phyloP scores from a whole-genome alignment of 2,113 vertebrate genomes.

The Harpagus bidentatus region DNA sequence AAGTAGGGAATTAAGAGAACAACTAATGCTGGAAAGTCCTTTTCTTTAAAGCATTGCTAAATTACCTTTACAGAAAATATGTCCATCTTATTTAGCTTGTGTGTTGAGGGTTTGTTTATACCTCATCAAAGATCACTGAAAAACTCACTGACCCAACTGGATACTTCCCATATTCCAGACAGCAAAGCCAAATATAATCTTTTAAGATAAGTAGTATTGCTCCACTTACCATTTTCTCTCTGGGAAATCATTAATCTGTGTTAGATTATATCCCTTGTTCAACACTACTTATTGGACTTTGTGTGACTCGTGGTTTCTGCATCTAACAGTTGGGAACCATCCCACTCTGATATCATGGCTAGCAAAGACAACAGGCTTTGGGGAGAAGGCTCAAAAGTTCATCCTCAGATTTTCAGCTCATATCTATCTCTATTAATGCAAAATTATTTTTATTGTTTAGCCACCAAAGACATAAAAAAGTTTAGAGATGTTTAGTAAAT shows the following conservation, averaged over 20 bases:
- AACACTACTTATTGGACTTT: not conserved
- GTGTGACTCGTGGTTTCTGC: not conserved
- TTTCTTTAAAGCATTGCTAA: not conserved
- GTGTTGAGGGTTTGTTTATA: not conserved
- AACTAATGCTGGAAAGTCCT: not conserved
- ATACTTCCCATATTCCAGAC: not conserved
- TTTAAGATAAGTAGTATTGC: not conserved
- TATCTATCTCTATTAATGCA: not conserved
- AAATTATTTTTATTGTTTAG: not conserved
- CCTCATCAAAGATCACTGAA: not conserved
- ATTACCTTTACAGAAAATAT: not conserved
- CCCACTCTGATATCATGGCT: not conserved
- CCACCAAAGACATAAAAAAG: not conserved
- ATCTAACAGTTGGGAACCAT: not conserved
- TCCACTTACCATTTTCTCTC: not conserved
- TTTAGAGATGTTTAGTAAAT: not conserved
- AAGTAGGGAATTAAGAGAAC: not conserved
- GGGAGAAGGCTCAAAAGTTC: not conserved
- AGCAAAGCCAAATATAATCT: not conserved
- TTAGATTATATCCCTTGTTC: not conserved
- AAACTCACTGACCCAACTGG: not conserved
- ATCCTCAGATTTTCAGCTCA: not conserved
- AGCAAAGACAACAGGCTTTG: not conserved
- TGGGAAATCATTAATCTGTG: not conserved
- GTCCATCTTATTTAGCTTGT: not conserved